Evolutionary conservation across 2,888 invertebrate genomes (phyloP), one percentile per base, ranked within the genome.

Genomic region (Trichogramma dendrolimi): DNA sequence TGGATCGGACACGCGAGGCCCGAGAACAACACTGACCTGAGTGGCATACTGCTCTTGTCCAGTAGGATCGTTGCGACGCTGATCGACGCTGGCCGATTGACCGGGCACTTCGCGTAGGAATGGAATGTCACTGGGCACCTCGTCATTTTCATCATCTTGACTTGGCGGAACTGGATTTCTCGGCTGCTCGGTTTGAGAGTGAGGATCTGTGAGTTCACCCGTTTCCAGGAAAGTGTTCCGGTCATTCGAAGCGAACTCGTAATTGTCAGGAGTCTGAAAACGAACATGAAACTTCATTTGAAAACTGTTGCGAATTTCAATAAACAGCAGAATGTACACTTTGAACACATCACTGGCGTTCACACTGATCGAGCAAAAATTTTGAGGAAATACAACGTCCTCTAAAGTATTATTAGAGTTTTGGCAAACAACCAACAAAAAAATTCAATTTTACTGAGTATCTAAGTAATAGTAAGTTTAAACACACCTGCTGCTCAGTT

Each of bases 201-300:
- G 79, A 4, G 76, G 74, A 65, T 79, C 79, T 4, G 79, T 79
- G n/a, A 79, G 61, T 58, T 80, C 79, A 0, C 80, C 80, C 4
- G 80, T 80, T 61, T 79, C 79, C 46, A 80, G 67, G 59, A 79
- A 80, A 6, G 80, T 79, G 48, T 80, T 80, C 55, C 80, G 67
- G 51, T 80, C 80, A 53, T 77, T 79, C 4, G 79, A 78, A 4
- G 79, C 78, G 39, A 79, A 79, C 59, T 79, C 79, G 46, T 78
- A 79, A 62, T 78, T 79, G 48, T 78, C 78, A 4, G 76, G 75
- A 3, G 70, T 67, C 70, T 74, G 68, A 11, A 60, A 62, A 54
- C 41, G 27, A 27, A 27, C 27, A 27, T 27, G 27, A 27, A 27
- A 27, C 27, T 27, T 27, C 27, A 46, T 8, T 10, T 46, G 8